Base-by-base conservation (phyloP, 2,888 invertebrate genomes). In the Synanthedon vespiformis region DNA sequence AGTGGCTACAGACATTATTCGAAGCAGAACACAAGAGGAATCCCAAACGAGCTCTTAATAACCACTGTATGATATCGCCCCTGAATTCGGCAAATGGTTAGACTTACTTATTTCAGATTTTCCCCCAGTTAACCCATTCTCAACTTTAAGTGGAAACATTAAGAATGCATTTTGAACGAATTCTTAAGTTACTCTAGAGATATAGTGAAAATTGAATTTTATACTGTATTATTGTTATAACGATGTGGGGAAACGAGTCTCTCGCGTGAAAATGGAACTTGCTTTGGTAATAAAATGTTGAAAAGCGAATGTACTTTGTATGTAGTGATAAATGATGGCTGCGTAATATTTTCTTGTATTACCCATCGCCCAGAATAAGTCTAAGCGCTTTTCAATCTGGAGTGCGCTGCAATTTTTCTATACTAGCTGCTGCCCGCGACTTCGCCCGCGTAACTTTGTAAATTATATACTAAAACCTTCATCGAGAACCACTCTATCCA, bases 31-130 rank as follows among this genome's bases (percentile, higher is more conserved):
- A 81, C 76, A 71, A 75, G 71, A 64, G 71, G 80, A 80, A 83
- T 82, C 80, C 80, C 77, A 79, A 83, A 83, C 80, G 78, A 80
- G 72, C 78, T 78, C 81, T 83, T 85, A 84, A 84, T 84, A 85
- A 81, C 70, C 68, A 62, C 70, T 68, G 72, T 77, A 76, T 79
- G 74, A 79, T 81, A 82, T 78, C 75, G 68, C 67, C 62, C 58
- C 68, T 64, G 68, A 69, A 75, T 76, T 74, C 68, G 62, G 66
- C 64, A 72, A 74, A 68, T 70, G 71, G 63, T 63, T 68, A 69
- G 66, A 63, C 67, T 70, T 70, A 67, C 62, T 67, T 68, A 66
- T 68, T 65, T 67, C 70, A 67, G 72, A 74, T 72, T 70, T 67
- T 58, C 57, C 58, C 49, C 6, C 34, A 34, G 51, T 53, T 57